Evolutionary conservation across 2,888 invertebrate genomes (phyloP), one percentile per base, ranked within the genome.

Genomic region (Eupithecia inturbata): DNA sequence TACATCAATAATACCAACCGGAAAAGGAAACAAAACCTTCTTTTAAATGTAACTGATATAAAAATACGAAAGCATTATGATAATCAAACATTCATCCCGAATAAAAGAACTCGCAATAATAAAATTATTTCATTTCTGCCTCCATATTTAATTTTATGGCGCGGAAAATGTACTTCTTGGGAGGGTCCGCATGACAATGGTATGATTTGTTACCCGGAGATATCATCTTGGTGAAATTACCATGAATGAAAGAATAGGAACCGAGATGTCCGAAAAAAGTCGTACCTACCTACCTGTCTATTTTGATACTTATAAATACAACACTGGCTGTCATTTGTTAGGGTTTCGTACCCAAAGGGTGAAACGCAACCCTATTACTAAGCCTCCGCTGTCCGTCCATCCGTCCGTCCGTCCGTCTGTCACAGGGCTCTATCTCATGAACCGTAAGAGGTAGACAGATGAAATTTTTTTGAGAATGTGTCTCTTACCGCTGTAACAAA

Each of bases 141-240:
- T 85, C 85, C 88, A 91, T 89, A 90, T 91, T 91, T 91, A 92
- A 92, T 91, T 92, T 92, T 90, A 92, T 92, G 91, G 91, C 86
- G 89, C 89, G 92, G 92, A 92, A 92, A 91, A 90, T 83, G 82
- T 82, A 77, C 83, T 76, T 83, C 84, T 81, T 75, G 70, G 83
- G 84, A 86, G 88, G 88, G 87, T 80, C 75, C 78, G 82, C 84
- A 84, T 85, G 89, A 92, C 92, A 91, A 91, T 89, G 86, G 85
- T 81, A 92, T 91, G 91, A 92, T 91, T 92, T 92, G 91, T 92
- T 88, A 86, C 88, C 76, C 82, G 77, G 83, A 72, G 72, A 72
- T 68, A 76, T 79, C 77, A 77, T 79, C 76, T 78, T 71, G 75
- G 77, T 71, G 79, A 80, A 80, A 81, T 79, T 78, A 79, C 81